These are phyloP conservation scores for Herpetotheres cachinnans DNA, from an alignment of 2,113 vertebrate species.

Conservation along the genomic window DNA sequence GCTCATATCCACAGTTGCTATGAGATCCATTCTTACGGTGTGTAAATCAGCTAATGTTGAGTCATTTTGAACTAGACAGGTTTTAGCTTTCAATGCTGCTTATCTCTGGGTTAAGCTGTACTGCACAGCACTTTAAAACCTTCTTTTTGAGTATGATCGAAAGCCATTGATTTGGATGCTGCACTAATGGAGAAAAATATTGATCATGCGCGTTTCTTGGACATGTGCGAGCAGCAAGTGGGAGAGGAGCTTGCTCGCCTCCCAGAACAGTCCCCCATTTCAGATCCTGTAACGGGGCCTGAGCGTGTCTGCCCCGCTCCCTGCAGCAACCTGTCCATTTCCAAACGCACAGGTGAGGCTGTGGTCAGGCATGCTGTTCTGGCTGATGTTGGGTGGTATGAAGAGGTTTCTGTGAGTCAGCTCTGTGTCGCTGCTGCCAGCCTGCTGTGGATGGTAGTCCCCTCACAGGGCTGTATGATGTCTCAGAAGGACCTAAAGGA, in stretches of 20 bases:
- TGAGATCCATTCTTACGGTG: neutral
- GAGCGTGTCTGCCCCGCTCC: rapidly evolving
- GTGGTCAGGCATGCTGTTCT: neutral
- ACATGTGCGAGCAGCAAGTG: neutral
- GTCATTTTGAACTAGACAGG: neutral
- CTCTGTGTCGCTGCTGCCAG: neutral
- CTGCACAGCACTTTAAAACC: neutral
- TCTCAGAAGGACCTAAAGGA: neutral
- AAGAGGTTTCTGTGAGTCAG: neutral
- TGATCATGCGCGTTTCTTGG: neutral
- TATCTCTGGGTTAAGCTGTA: neutral
- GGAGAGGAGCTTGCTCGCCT: neutral
- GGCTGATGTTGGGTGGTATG: neutral
- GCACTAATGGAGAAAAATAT: neutral
- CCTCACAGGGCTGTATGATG: rapidly evolving
- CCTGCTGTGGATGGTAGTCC: neutral
- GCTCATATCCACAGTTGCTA: neutral
- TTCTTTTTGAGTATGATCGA: rapidly evolving
- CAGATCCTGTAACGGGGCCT: neutral
- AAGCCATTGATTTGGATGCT: neutral
- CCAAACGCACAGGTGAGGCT: rapidly evolving
- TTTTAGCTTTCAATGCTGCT: neutral
- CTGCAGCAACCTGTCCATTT: neutral
- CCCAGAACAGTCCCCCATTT: rapidly evolving
- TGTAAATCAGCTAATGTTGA: neutral